Percentiles rank a stretch among this genome's conserved stretches.
Evolutionary conservation across 1,140 invertebrate species (phyloP).

Genomic region (Heterodera schachtii): DNA sequence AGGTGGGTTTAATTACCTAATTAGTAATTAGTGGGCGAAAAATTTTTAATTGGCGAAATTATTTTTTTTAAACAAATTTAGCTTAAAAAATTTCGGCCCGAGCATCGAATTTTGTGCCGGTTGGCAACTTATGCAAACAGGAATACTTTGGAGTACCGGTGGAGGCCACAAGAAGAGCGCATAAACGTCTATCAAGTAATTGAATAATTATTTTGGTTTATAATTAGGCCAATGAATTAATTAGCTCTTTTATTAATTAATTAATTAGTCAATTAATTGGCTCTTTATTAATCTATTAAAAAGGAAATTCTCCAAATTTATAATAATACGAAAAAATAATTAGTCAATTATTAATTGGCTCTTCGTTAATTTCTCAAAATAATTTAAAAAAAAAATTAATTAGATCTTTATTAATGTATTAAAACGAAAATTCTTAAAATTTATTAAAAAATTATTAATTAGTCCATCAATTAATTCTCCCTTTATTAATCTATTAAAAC

Average conservation of each 20-base stretch:
- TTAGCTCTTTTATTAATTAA: too few species aligned
- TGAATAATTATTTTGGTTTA: too few species aligned
- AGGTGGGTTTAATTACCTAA: conserved; percentile 22
- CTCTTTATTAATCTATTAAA: too few species aligned
- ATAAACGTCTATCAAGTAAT: conserved; percentile 62
- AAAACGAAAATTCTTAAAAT: too few species aligned
- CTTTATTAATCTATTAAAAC: too few species aligned
- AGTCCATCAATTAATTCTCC: too few species aligned
- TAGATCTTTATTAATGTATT: neutral
- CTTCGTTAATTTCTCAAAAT: too few species aligned
- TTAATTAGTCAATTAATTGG: too few species aligned
- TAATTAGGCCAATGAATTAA: too few species aligned
- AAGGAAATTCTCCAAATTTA: too few species aligned
- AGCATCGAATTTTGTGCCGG: conserved; percentile 56
- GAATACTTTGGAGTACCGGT: conserved; percentile 61
- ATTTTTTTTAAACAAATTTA: conserved; percentile 16
- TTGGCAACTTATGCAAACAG: conserved; percentile 61
- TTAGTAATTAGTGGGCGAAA: neutral
- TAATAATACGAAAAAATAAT: too few species aligned
- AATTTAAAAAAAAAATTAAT: neutral
- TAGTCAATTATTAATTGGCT: too few species aligned
- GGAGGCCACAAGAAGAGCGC: conserved; percentile 58
- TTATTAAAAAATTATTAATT: neutral
- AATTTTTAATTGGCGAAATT: neutral
- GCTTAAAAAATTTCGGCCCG: conserved; percentile 64